A percentile compares a stretch with the other conserved stretches of the same genome.
phyloP scores from a whole-genome alignment of 92 coral and sea anemone species.

The Porites rus region DNA sequence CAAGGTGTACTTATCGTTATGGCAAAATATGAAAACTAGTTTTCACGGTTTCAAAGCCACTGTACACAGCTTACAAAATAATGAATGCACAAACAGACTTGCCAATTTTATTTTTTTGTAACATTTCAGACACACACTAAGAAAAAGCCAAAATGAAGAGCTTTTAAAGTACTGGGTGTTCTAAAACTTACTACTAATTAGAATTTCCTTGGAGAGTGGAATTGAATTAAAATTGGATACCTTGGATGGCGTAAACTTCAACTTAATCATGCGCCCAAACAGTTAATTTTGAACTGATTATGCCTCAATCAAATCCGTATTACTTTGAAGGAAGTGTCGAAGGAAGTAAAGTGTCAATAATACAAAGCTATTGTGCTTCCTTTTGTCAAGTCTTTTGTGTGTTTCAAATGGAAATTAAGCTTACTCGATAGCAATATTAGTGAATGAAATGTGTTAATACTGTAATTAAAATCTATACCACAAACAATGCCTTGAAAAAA shows the following conservation, averaged over 20 bases:
- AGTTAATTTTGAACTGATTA: not conserved
- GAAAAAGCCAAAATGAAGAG: not conserved
- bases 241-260: no score
- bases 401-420: not conserved
- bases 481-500: slow-evolving; percentile 17
- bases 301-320: not conserved
- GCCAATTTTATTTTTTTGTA: no score
- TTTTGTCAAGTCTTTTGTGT: not conserved
- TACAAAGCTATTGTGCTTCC: slow-evolving; percentile 11
- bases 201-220: not conserved
- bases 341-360: not conserved
- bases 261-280: not conserved
- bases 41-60: no score
- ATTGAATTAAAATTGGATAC: not conserved
- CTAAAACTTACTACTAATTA: slow-evolving; percentile 4
- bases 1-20: no score
- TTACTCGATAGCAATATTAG: slow-evolving; percentile 17
- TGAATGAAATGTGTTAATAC: slow-evolving; percentile 16
- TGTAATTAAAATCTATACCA: slow-evolving; percentile 21
- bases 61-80: no score
- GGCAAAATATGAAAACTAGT: no score
- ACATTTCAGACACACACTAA: no score
- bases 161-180: slow-evolving; percentile 12
- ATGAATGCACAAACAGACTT: no score
- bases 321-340: no score